Evolutionary conservation across 2,113 vertebrate species (phyloP).

Genomic region (mouse (Mus musculus)): DNA sequence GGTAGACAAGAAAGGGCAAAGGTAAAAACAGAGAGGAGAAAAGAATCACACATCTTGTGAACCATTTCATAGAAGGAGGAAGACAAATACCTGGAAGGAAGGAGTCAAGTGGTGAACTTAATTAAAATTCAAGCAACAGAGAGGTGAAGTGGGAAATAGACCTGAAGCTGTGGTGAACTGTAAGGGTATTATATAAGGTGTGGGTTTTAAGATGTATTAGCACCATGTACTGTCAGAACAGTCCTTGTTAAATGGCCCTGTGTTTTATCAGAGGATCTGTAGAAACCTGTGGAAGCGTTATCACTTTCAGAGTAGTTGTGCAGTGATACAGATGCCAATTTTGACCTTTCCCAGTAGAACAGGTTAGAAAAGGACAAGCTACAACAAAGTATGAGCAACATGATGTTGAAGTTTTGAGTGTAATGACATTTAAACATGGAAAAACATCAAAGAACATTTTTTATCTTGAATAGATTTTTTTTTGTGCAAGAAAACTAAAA

Average conservation of each 20-base stretch:
- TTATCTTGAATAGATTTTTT: background rate
- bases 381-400: background rate
- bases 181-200: accelerated
- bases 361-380: slow-evolving; percentile 8
- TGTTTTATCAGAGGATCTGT: background rate
- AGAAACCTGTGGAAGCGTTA: background rate
- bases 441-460: background rate
- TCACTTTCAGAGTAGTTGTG: background rate
- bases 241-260: background rate
- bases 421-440: slow-evolving; percentile 48
- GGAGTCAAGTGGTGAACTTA: background rate
- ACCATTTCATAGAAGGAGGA: background rate
- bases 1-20: background rate
- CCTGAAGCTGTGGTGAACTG: too few relatives aligned
- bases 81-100: background rate
- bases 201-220: background rate
- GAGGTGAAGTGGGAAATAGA: background rate
- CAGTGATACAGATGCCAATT: background rate
- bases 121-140: background rate
- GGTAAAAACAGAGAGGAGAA: background rate
- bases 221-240: background rate
- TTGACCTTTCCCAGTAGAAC: slow-evolving; percentile 51
- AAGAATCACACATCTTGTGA: background rate
- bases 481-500: background rate
- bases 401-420: slow-evolving; percentile 5